phyloP scores from a whole-genome alignment of 2,113 vertebrate genomes.

The Plotosus lineatus region DNA sequence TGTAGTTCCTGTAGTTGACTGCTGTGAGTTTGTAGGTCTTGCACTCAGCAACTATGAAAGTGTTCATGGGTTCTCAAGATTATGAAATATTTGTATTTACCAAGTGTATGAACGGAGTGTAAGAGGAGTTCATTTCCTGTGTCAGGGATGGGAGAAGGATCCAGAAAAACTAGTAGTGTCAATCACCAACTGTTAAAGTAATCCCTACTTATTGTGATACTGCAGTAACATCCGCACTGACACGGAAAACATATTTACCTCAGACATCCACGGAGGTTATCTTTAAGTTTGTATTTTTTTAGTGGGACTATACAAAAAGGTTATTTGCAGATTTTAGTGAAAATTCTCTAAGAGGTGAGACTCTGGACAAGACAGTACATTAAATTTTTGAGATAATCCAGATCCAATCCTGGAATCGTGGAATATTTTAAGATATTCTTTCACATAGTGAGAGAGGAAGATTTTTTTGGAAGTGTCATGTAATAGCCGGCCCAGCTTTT shows the following conservation, averaged over 20 bases:
- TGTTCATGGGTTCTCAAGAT: neutral
- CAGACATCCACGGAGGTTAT: neutral
- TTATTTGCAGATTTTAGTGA: no score
- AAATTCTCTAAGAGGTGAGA: no score
- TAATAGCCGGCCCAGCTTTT: no score
- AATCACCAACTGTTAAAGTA: neutral
- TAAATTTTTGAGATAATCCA: no score
- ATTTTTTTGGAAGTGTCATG: no score
- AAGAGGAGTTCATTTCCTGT: neutral
- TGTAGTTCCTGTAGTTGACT: neutral
- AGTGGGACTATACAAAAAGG: no score
- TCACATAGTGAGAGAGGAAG: no score
- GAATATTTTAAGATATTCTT: no score
- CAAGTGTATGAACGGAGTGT: neutral
- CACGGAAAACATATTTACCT: neutral
- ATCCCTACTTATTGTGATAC: neutral
- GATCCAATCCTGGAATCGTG: no score
- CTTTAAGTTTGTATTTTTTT: no score
- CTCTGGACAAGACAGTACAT: no score
- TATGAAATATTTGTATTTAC: neutral
- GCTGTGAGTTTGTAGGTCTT: neutral
- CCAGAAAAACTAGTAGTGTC: neutral
- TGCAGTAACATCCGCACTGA: neutral
- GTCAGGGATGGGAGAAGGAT: neutral
- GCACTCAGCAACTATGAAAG: neutral